phyloP scores from a whole-genome alignment of 2,797 vertebrate species.

The Margarornis squamiger region DNA sequence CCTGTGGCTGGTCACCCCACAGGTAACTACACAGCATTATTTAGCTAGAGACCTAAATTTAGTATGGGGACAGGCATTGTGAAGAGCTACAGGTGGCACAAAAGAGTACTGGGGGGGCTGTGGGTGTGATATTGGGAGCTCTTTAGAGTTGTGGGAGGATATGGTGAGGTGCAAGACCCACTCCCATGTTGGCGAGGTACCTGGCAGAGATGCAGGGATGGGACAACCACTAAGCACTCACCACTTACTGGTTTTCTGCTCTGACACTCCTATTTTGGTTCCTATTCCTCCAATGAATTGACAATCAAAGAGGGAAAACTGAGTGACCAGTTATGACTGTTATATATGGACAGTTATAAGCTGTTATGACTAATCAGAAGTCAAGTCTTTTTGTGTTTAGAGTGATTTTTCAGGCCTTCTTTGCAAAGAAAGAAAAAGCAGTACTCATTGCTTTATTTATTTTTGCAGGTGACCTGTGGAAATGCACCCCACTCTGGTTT shows the following conservation, averaged over 20 bases:
- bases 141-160: background rate
- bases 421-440: background rate
- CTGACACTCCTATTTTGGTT: background rate
- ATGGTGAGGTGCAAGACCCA: background rate
- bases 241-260: background rate
- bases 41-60: background rate
- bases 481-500: accelerated
- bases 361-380: background rate
- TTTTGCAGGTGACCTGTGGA: background rate
- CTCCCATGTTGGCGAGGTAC: background rate
- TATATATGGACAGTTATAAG: no score
- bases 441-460: background rate
- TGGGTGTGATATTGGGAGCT: background rate
- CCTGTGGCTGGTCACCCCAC: background rate
- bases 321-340: no score
- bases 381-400: background rate
- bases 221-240: background rate
- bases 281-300: background rate
- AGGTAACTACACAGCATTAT: background rate
- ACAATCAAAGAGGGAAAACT: background rate
- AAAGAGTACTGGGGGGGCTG: background rate
- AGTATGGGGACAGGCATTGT: background rate
- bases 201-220: background rate
- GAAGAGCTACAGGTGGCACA: background rate
- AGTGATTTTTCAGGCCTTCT: background rate